Evolutionary conservation across 2,797 vertebrate species (phyloP), one percentile per base, ranked within the genome.

Genomic region (Loriculus beryllinus): DNA sequence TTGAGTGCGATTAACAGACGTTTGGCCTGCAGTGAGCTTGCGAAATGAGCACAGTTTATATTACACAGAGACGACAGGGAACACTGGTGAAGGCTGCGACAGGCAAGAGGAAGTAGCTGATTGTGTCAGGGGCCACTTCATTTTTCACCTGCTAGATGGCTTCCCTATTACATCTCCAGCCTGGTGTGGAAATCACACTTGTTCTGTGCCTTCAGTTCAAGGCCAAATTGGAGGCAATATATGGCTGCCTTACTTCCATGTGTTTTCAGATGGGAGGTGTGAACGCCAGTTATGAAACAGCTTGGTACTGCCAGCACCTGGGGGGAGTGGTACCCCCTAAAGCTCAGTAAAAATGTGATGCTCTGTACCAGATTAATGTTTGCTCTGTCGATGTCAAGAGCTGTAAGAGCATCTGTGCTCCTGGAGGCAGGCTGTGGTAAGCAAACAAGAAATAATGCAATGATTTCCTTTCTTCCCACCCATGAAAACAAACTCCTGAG

Each of bases 91-190:
- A 84, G 60, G 63, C 87, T 82, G 80, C 33, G 51, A 43, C 65
- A 86, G 70, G 79, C 88, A 91, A 72, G 21, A 81, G 43, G 67
- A 33, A 92, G 51, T 87, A 92, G 87, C 76, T 88, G 86, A 33
- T 47, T 31, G 4, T 88, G 85, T 90, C 67, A 81, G 69, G 39
- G 80, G 51, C 68, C 59, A 31, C 87, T 86, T 86, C 33, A 74
- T 93, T 95, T 95, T 81, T 96, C 87, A 96, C 91, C 85, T 94
- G 40, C 63, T 88, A 67, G 88, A 76, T 77, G 56, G 62, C 33
- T 95, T 93, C 83, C 49, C 77, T 81, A 76, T 93, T 90, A 76
- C 39, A 60, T 59, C 81, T 94, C 80, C 83, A 93, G 77, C 64
- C 89, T 47, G 70, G 62, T 7, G 8, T 86, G 74, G 87, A 95